Percentiles rank a stretch among this genome's conserved stretches.
phyloP scores from a whole-genome alignment of 1,140 invertebrate genomes.

The Medauroidea extradentata region DNA sequence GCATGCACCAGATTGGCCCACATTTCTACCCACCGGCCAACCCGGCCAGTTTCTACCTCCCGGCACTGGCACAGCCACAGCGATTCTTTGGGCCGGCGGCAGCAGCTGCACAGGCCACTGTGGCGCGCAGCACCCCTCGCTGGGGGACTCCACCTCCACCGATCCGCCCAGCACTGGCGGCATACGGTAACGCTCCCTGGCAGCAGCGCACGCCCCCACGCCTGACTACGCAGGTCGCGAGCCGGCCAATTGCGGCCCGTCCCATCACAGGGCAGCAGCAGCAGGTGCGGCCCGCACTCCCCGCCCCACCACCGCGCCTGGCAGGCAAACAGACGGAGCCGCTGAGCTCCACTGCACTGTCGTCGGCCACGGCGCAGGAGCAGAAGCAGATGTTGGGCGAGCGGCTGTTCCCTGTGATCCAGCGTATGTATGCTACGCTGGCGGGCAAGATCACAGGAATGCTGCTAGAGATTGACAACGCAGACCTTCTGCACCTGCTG shows the following conservation, averaged over 20 bases:
- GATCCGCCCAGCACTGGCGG: no score
- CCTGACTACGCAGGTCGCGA: slow-evolving; percentile 47
- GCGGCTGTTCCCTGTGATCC: slow-evolving; percentile 94
- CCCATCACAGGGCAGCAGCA: no score
- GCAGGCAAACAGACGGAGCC: slow-evolving; percentile 89
- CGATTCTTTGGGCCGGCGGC: slow-evolving; percentile 22
- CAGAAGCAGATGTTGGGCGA: slow-evolving; percentile 99
- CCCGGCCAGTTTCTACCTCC: no score
- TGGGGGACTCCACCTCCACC: no score
- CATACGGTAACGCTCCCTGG: no score
- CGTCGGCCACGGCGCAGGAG: slow-evolving; percentile 87
- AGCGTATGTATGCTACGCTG: slow-evolving; percentile 83
- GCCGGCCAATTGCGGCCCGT: no score
- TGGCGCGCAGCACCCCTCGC: no score
- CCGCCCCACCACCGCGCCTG: slow-evolving; percentile 45
- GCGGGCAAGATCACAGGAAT: slow-evolving; percentile 99
- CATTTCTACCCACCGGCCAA: slow-evolving; percentile 43
- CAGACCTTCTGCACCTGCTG: slow-evolving; percentile 96
- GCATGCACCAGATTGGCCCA: slow-evolving; percentile 45
- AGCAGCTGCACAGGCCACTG: no score
- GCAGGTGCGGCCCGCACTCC: slow-evolving; percentile 22
- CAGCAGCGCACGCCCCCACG: slow-evolving; percentile 46
- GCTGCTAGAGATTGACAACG: slow-evolving; percentile 99
- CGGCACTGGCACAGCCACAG: slow-evolving; percentile 13
- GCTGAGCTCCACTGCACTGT: slow-evolving; percentile 90